These are phyloP conservation scores for Poecile atricapillus DNA, from an alignment of 2,113 vertebrate genomes.

Conservation along the genomic window DNA sequence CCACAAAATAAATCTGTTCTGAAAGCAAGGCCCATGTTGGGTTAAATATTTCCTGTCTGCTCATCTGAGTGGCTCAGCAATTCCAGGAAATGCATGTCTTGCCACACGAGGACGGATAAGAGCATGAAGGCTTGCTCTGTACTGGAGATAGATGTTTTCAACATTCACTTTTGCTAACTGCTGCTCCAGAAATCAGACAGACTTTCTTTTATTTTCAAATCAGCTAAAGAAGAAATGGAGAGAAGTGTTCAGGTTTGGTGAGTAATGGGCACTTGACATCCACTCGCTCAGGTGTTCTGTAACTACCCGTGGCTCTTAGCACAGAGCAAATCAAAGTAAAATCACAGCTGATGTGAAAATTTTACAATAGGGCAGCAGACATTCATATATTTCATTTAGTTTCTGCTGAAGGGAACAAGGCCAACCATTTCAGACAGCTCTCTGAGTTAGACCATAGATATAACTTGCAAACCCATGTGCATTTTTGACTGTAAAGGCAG, in stretches of 20 bases:
- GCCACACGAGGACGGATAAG: background rate
- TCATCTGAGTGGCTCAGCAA: background rate
- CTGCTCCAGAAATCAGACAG: background rate
- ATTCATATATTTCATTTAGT: background rate
- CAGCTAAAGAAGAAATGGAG: background rate
- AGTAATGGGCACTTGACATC: background rate
- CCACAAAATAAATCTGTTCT: background rate
- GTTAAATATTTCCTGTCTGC: background rate
- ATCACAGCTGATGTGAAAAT: background rate
- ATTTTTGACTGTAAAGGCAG: background rate
- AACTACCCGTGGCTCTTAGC: background rate
- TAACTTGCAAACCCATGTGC: background rate
- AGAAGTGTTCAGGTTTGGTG: background rate
- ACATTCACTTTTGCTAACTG: background rate
- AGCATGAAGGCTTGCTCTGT: background rate
- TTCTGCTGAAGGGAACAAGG: background rate
- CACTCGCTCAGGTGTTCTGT: background rate
- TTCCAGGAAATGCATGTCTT: background rate
- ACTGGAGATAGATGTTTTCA: rapidly evolving
- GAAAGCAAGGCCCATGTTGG: background rate
- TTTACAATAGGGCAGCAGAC: background rate
- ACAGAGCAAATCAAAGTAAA: background rate
- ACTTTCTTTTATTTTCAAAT: background rate
- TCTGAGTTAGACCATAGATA: background rate
- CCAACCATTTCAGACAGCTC: background rate